A percentile compares a stretch with the other conserved stretches of the same genome.
These are phyloP conservation scores for Danio choprae DNA, from an alignment of 2,797 vertebrate species.

Conservation along the genomic window DNA sequence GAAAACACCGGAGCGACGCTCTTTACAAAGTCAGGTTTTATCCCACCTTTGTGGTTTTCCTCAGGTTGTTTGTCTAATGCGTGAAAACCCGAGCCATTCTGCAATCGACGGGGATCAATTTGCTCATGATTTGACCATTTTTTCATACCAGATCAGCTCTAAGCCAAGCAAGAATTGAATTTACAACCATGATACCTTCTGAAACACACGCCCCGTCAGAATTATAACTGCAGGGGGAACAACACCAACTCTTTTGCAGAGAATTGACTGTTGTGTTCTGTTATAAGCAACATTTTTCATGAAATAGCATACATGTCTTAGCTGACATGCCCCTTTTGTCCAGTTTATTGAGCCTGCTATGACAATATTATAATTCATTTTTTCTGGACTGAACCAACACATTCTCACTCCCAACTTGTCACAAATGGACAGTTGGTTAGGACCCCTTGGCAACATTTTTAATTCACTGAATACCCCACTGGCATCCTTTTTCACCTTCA, in stretches of 20 bases:
- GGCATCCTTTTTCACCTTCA: no score
- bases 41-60: conserved; percentile 47
- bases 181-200: conserved; percentile 6
- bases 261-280: neutral
- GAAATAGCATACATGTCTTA: conserved; percentile 8
- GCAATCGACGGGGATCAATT: conserved; percentile 61
- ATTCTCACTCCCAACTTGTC: no score
- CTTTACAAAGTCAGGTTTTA: conserved; percentile 57
- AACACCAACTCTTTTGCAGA: conserved; percentile 5
- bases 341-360: neutral
- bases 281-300: neutral
- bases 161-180: conserved; percentile 44
- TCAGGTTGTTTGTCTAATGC: conserved; percentile 66
- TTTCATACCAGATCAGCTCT: conserved; percentile 58
- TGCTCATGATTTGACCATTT: conserved; percentile 64
- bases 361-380: neutral
- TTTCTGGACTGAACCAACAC: neutral
- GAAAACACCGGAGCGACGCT: conserved; percentile 54
- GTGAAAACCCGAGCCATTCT: conserved; percentile 61
- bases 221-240: conserved; percentile 7
- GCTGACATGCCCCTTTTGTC: neutral
- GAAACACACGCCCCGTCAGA: conserved; percentile 25
- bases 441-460: no score
- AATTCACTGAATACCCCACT: no score
- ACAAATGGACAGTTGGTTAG: no score